Conservation (phyloP, 2,888 invertebrate genomes). For the Embidobia sp. region DNA sequence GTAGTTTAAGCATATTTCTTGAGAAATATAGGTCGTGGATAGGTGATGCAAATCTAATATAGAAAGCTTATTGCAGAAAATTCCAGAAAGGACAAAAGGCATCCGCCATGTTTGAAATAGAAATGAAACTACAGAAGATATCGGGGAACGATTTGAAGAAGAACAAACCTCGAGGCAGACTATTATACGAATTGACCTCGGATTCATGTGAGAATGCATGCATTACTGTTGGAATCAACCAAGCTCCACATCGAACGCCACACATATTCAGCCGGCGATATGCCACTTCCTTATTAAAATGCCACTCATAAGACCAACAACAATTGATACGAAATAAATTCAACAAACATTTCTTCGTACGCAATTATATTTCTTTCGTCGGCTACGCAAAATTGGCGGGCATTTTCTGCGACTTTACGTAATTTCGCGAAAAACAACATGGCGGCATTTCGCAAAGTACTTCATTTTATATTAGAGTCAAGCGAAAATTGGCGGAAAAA, state of each 20-base stretch:
- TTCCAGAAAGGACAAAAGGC: too few relatives aligned
- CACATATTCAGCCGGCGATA: slow-evolving; percentile 20
- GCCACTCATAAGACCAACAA: slow-evolving; percentile 15
- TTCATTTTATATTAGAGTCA: not conserved
- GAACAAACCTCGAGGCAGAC: slow-evolving; percentile 46
- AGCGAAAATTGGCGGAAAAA: not conserved
- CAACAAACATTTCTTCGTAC: not conserved
- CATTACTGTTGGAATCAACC: slow-evolving; percentile 21
- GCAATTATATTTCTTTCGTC: too few relatives aligned
- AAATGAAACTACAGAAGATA: not conserved
- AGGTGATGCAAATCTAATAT: too few relatives aligned
- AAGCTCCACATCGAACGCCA: slow-evolving; percentile 8
- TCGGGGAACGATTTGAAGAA: not conserved
- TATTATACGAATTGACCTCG: slow-evolving; percentile 71
- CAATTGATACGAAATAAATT: slow-evolving; percentile 19
- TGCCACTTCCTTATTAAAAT: slow-evolving; percentile 38
- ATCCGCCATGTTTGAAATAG: too few relatives aligned
- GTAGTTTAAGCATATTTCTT: too few relatives aligned
- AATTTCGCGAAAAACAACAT: too few relatives aligned
- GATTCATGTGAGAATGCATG: slow-evolving; percentile 40
- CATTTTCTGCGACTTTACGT: too few relatives aligned
- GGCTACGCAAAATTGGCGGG: too few relatives aligned
- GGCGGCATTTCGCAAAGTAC: too few relatives aligned
- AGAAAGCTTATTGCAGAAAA: too few relatives aligned
- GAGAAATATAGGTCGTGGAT: too few relatives aligned